Conservation (phyloP, 2,113 vertebrate species). For the human (Homo sapiens) region GRCh38 chr9:130309501-130310000, state of each 20-base stretch:
- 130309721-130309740: too few relatives aligned
- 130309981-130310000: conserved; percentile 89
- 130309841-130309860: background rate
- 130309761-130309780: background rate
- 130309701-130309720: background rate
- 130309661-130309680: background rate
- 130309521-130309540: background rate
- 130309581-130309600: background rate
- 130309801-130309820: background rate
- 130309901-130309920: conserved; percentile 84
- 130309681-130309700: accelerated
- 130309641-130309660: background rate
- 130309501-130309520: background rate
- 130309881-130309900: background rate
- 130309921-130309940: conserved; percentile 80
- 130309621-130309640: accelerated
- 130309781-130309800: accelerated
- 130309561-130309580: accelerated
- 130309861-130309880: accelerated
- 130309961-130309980: conserved; percentile 84
- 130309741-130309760: background rate
- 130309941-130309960: conserved; percentile 81
- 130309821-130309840: background rate
- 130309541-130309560: too few relatives aligned
- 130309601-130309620: background rate